Conservation (phyloP, 2,888 invertebrate species). For the Bimastos eiseni region DNA sequence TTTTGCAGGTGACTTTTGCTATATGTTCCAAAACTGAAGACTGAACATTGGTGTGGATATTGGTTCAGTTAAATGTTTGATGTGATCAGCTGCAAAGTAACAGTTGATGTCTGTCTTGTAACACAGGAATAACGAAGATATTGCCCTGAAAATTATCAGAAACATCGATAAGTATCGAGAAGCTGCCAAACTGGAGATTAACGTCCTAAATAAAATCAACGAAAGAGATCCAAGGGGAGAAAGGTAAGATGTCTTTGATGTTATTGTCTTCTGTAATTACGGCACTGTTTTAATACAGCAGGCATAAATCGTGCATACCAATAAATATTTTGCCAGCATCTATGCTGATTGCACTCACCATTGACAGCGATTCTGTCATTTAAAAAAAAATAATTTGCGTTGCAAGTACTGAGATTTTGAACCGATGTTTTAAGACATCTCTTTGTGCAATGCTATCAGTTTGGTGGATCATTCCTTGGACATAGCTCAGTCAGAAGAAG, state of each 20-base stretch:
- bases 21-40: neutral
- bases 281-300: neutral
- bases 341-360: too few species aligned
- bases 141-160: conserved; percentile 96
- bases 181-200: conserved; percentile 97
- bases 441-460: neutral
- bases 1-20: neutral
- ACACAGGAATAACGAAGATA: conserved; percentile 44
- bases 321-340: neutral
- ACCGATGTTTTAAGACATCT: too few species aligned
- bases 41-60: too few species aligned
- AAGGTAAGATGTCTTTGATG: conserved; percentile 75
- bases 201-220: conserved; percentile 93
- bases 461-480: neutral
- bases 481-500: neutral
- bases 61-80: neutral
- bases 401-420: too few species aligned
- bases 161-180: conserved; percentile 99
- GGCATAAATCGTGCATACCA: neutral
- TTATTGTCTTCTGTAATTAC: neutral
- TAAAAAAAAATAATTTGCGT: too few species aligned
- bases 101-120: neutral
- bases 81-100: neutral
- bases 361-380: too few species aligned
- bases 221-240: conserved; percentile 90